phyloP scores from a whole-genome alignment of 2,113 vertebrate genomes.

The Rana temporaria region DNA sequence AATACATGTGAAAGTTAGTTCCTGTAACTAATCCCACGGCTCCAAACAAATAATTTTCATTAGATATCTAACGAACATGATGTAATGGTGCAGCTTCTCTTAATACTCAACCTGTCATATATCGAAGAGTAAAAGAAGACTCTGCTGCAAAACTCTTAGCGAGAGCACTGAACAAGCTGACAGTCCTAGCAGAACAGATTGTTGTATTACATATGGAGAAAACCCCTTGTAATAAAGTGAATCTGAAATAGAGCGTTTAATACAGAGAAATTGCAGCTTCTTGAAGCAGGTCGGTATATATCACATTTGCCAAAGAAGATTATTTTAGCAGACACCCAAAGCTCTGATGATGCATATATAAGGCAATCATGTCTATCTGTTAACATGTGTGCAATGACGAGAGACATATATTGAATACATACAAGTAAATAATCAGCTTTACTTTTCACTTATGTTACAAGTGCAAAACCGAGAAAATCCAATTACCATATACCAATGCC shows the following conservation, averaged over 20 bases:
- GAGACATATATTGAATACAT: too few relatives aligned
- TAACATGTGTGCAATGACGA: too few relatives aligned
- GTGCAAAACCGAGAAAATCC: too few relatives aligned
- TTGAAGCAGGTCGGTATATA: neutral
- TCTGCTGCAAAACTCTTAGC: neutral
- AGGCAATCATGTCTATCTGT: too few relatives aligned
- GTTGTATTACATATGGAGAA: neutral
- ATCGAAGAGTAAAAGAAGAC: neutral
- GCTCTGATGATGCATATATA: too few relatives aligned
- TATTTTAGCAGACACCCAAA: too few relatives aligned
- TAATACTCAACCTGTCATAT: neutral
- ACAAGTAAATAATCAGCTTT: too few relatives aligned
- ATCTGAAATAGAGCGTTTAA: neutral
- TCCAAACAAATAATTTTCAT: neutral
- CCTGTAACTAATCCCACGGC: neutral
- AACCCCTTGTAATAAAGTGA: neutral
- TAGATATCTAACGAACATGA: neutral
- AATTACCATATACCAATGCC: too few relatives aligned
- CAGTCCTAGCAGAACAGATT: neutral
- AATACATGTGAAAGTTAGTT: neutral
- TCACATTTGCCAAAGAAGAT: too few relatives aligned
- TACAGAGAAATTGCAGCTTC: neutral
- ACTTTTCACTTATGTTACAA: too few relatives aligned
- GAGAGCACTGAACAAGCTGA: neutral
- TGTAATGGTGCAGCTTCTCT: neutral